Base-by-base conservation (phyloP, 2,888 invertebrate species). In the Synanthedon myopaeformis region DNA sequence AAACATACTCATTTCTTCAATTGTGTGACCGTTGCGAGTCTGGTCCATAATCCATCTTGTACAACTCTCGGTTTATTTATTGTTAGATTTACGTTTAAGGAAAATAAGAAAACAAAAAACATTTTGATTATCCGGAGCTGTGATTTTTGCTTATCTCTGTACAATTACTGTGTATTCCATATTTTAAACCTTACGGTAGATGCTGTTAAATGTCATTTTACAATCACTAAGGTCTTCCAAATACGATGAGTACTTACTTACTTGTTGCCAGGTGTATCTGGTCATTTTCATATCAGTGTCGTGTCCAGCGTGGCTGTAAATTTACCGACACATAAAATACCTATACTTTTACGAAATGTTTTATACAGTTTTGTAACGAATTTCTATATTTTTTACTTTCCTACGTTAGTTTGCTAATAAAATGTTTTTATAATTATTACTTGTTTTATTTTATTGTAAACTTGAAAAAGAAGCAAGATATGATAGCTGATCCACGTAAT, bases 321-420 rank as follows among this genome's bases (percentile, higher is more conserved):
- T 35, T 56, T 56, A 64, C 58, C 67, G 73, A 72, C 69, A 66
- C 77, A 71, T 66, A 79, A 82, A 76, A 74, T 79, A 82, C 79
- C 80, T 12, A 79, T 79, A 78, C 75, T 81, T 76, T 76, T 81
- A 82, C 76, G 78, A 74, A 68, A 74, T 35, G 19, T 49, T 49
- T 80, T 82, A 10, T 82, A 79, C 85, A 84, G 72, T 85, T 84
- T 84, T 84, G 71, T 85, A 84, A 78, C 76, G 73, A 79, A 70
- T 80, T 84, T 85, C 82, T 86, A 85, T 82, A 82, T 86, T 87
- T 86, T 74, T 80, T 85, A 86, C 83, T 86, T 86, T 86, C 86
- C 84, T 85, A 86, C 82, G 79, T 82, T 84, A 86, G 82, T 83
- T 85, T 83, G 82, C 83, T 86, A 87, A 86, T 87, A 85, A 87